phyloP scores from a whole-genome alignment of 2,888 invertebrate species.

The Eucriotettix oculatus region DNA sequence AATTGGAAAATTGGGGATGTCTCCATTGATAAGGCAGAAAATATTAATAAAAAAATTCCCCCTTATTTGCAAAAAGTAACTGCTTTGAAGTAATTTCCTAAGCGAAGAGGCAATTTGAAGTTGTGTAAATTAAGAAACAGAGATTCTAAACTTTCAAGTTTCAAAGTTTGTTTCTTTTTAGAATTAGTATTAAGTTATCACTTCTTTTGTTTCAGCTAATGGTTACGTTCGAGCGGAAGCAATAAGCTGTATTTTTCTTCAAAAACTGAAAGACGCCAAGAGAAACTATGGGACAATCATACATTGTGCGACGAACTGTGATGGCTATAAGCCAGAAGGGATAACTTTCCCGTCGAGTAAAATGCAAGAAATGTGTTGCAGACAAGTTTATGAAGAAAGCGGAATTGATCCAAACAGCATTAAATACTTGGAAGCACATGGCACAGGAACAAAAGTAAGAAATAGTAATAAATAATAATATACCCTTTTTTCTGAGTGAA shows the following conservation, averaged over 20 bases:
- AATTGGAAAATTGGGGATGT: too few relatives aligned
- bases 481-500: too few relatives aligned
- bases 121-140: too few relatives aligned
- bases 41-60: too few relatives aligned
- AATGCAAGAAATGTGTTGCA: slow-evolving; percentile 64
- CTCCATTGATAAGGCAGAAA: too few relatives aligned
- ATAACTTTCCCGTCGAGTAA: slow-evolving; percentile 68
- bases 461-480: too few relatives aligned
- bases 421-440: slow-evolving; percentile 90
- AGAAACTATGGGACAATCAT: slow-evolving; percentile 74
- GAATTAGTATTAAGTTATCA: too few relatives aligned
- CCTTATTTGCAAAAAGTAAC: too few relatives aligned
- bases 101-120: too few relatives aligned
- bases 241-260: slow-evolving; percentile 62
- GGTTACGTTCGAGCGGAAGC: slow-evolving; percentile 89
- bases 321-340: slow-evolving; percentile 81
- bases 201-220: slow-evolving; percentile 31
- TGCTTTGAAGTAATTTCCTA: too few relatives aligned
- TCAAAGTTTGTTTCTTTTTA: too few relatives aligned
- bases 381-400: slow-evolving; percentile 71
- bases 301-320: slow-evolving; percentile 79
- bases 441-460: slow-evolving; percentile 82
- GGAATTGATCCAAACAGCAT: slow-evolving; percentile 69
- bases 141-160: too few relatives aligned
- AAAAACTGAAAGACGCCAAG: slow-evolving; percentile 55